Evolutionary conservation across 2,888 invertebrate species (phyloP), one percentile per base, ranked within the genome.

Genomic region (Agonopterix alstromeriana): DNA sequence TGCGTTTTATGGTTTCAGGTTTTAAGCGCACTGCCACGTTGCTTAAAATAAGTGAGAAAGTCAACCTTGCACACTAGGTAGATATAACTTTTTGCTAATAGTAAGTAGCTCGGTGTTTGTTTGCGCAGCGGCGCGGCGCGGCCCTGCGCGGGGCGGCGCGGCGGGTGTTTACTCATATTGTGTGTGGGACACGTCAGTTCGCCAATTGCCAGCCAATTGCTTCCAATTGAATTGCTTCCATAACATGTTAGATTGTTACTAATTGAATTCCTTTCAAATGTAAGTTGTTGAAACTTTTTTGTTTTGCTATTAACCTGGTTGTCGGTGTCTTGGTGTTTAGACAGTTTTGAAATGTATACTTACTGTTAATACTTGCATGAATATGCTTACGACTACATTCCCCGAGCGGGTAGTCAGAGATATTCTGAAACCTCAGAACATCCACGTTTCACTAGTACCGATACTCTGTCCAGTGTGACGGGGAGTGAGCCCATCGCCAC

Each of bases 171-270:
- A 45, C 14, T 14, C 38, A 11, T n/a, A 14, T 38, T 12, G 45
- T 35, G 8, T 3, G 10, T 8, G 38, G 10, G 14, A 36, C 41
- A 35, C 41, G 35, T 42, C 42, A 12, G 42, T 11, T 38, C 9
- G 27, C 36, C 42, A 27, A 48, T 48, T 48, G 42, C 12, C 42
- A 35, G 40, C 10, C 45, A 48, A 48, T 48, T 48, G 48, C 35
- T 17, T 35, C 10, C 42, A 48, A 48, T 48, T 48, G 35, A 12
- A 11, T 5, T 11, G 42, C n/a, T n/a, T 9, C n/a, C 38, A 38
- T 38, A 38, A n/a, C n/a, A 9, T n/a, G 38, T n/a, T 41, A 4
- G 8, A 42, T 27, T 27, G 7, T 27, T 27, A 27, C 27, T 27
- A 27, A 27, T 27, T 27, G 27, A 5, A 8, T 42, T 42, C 42